Evolutionary conservation across 1,140 invertebrate species (phyloP).

Genomic region (Anoplolepis gracilipes): DNA sequence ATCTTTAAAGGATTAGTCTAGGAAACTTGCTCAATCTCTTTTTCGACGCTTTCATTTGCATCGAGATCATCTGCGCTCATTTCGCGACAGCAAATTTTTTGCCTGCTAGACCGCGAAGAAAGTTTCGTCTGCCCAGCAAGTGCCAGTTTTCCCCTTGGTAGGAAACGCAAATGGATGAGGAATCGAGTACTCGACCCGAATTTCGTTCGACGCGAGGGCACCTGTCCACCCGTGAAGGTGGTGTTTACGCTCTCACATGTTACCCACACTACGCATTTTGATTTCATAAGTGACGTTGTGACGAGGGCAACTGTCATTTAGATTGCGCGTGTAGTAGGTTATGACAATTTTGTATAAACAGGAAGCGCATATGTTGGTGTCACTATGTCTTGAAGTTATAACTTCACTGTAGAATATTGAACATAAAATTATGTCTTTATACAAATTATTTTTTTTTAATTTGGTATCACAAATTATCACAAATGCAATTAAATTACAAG

Average conservation of each 20-base stretch:
- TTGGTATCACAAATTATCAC: not conserved
- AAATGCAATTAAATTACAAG: not conserved
- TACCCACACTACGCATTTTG: slow-evolving; percentile 53
- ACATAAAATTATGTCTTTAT: not conserved
- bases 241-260: slow-evolving; percentile 46
- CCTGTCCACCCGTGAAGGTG: slow-evolving; percentile 39
- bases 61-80: not conserved
- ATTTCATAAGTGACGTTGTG: slow-evolving; percentile 60
- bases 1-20: not conserved
- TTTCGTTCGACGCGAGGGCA: slow-evolving; percentile 58
- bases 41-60: slow-evolving; percentile 32
- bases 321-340: slow-evolving; percentile 38
- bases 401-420: not conserved
- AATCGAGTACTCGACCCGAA: slow-evolving; percentile 69
- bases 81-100: slow-evolving; percentile 13
- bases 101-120: slow-evolving; percentile 41
- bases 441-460: not conserved
- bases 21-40: not conserved
- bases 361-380: slow-evolving; percentile 4
- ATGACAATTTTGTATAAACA: slow-evolving; percentile 41
- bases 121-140: slow-evolving; percentile 44
- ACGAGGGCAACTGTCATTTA: slow-evolving; percentile 42
- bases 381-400: slow-evolving; percentile 4
- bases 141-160: slow-evolving; percentile 54
- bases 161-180: slow-evolving; percentile 53